Evolutionary conservation across 2,113 vertebrate species (phyloP), one percentile per base, ranked within the genome.

Genomic region (Bettongia penicillata): DNA sequence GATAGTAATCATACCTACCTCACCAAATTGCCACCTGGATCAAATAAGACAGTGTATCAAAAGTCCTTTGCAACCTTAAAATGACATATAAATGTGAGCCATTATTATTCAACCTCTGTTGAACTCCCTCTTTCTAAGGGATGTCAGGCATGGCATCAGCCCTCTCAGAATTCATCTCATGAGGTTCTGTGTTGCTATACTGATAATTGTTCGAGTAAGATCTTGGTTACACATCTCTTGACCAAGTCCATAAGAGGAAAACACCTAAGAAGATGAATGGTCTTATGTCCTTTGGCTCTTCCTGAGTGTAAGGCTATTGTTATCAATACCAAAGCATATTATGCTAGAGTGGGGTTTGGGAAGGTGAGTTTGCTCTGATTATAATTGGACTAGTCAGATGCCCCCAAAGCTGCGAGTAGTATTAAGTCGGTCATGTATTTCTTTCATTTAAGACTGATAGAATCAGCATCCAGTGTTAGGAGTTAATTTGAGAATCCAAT

Each of bases 401-500:
- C 14, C 91, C n/a, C 5, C 14, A 25, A 91, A 57, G 90, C 91
- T 94, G 10, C 50, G 91, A 93, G 43, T 92, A 93, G 77, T 90
- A 55, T 48, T 31, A 47, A 51, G n/a, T 92, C n/a, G 14, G 1
- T 8, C 51, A 50, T 52, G n/a, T 25, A 49, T 90, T 95, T 92
- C 52, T 50, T 94, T 93, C 94, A 90, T 93, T 90, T 96, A 94
- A 91, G 91, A 92, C 95, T 91, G 95, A 94, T 96, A 91, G 92
- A 93, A 93, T 94, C 95, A 84, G 43, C 51, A 94, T 93, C 89
- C 90, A 91, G 37, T n/a, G 24, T 47, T 26, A 9, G 77, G 94
- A 93, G 94, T 89, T 98, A 96, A 97, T 97, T 96, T 97, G 91
- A 89, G 94, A 93, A 90, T 96, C 96, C 96, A 97, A 97, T 96